Conservation (phyloP, 2,888 invertebrate genomes). For the Selenia dentaria region DNA sequence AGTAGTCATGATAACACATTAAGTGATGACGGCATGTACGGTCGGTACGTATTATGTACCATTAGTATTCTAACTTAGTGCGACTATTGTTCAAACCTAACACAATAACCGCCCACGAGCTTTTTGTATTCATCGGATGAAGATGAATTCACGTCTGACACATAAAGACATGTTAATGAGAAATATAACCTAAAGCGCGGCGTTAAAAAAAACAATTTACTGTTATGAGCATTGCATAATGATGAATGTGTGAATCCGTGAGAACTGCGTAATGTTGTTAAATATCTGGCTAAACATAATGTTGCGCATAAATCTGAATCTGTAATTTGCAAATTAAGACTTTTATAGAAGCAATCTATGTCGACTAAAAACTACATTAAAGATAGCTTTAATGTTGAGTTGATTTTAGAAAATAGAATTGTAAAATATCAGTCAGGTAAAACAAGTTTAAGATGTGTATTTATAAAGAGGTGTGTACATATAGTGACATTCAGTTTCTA, state of each 20-base stretch:
- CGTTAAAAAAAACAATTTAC: constrained; percentile 28
- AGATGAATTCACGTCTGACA: constrained; percentile 62
- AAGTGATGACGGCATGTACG: constrained; percentile 25
- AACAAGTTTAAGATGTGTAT: too few relatives aligned
- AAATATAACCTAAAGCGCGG: constrained; percentile 46
- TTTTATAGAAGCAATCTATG: too few relatives aligned
- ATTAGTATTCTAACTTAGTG: constrained; percentile 69
- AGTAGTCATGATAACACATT: constrained; percentile 20
- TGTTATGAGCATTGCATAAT: constrained; percentile 29
- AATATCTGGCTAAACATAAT: constrained; percentile 4
- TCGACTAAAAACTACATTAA: too few relatives aligned
- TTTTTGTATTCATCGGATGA: constrained; percentile 60
- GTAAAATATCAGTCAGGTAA: too few relatives aligned
- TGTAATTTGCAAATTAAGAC: constrained; percentile 5
- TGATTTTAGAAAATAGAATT: too few relatives aligned
- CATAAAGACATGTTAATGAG: constrained; percentile 56
- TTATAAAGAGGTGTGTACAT: too few relatives aligned
- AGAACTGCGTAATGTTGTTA: constrained; percentile 24
- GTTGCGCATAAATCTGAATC: constrained; percentile 12
- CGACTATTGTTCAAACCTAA: constrained; percentile 67
- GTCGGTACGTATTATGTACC: constrained; percentile 32
- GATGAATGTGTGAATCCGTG: constrained; percentile 27
- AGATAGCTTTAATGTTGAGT: too few relatives aligned
- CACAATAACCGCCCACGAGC: constrained; percentile 64
- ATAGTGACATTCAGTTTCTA: too few relatives aligned